phyloP scores from a whole-genome alignment of 2,797 vertebrate genomes.

The Leucoraja ocellata region DNA sequence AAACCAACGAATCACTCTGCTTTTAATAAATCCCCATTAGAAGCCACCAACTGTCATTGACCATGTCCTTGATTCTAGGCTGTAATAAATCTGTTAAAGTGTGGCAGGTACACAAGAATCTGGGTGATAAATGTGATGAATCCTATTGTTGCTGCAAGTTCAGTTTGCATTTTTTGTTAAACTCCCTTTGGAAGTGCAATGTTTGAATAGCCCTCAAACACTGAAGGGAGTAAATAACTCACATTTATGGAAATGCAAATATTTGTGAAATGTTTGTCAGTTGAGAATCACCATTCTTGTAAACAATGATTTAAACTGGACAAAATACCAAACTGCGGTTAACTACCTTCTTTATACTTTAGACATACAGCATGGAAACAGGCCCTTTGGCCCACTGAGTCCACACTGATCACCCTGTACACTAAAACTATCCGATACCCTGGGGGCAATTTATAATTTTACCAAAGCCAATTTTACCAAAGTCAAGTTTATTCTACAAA shows the following conservation, averaged over 20 bases:
- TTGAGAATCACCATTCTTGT: background rate
- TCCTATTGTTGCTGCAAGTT: background rate
- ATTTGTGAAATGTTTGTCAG: background rate
- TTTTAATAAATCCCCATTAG: conserved; percentile 21
- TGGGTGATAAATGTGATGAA: background rate
- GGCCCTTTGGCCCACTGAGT: too few species aligned
- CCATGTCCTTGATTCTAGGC: background rate
- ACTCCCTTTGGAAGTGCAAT: background rate
- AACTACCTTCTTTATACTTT: too few species aligned
- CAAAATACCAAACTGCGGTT: background rate
- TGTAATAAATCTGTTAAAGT: background rate
- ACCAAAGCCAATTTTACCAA: too few species aligned
- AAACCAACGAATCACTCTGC: background rate
- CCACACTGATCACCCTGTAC: too few species aligned
- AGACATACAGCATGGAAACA: too few species aligned
- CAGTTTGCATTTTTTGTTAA: background rate
- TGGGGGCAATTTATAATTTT: too few species aligned
- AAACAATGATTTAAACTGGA: background rate
- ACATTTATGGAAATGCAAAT: background rate
- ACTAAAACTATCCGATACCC: too few species aligned
- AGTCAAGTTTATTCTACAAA: too few species aligned
- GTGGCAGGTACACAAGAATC: background rate
- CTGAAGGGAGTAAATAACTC: background rate
- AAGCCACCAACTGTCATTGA: background rate
- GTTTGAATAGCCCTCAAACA: background rate